These are phyloP conservation scores for Eulemur albifrons DNA, from an alignment of 2,797 vertebrate species.

Conservation along the genomic window DNA sequence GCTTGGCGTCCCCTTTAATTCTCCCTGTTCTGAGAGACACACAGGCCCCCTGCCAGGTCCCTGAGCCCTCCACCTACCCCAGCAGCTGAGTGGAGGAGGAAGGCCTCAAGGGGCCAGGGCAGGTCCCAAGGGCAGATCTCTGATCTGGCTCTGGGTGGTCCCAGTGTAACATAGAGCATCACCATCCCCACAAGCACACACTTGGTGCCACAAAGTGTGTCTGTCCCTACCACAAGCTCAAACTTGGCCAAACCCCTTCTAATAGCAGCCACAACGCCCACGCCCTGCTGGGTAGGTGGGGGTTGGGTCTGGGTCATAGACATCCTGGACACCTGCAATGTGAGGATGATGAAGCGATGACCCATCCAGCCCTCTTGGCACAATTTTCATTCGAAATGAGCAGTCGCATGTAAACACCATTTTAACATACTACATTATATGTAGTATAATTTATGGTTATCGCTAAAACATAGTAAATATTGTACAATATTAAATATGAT, in stretches of 20 bases:
- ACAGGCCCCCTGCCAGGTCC: too few relatives aligned
- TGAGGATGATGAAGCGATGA: background rate
- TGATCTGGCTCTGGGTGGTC: background rate
- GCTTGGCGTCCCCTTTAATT: too few relatives aligned
- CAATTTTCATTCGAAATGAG: background rate
- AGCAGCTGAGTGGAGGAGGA: background rate
- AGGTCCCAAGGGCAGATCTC: background rate
- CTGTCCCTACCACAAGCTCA: background rate
- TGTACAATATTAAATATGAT: background rate
- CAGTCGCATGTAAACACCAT: background rate
- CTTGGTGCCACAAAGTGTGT: background rate
- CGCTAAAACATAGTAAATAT: background rate
- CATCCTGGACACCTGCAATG: background rate
- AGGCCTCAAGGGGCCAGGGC: background rate
- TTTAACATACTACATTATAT: background rate
- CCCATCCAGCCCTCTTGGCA: accelerated
- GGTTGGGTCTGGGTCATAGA: background rate
- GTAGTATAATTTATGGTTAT: accelerated
- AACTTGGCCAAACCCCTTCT: background rate
- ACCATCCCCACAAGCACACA: background rate
- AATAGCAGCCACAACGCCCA: background rate
- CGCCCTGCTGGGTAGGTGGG: background rate
- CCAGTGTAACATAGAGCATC: background rate
- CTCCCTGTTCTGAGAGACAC: background rate
- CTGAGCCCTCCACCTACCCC: background rate